Base-by-base conservation (phyloP, 2,797 vertebrate species). In the Muscicapa striata region DNA sequence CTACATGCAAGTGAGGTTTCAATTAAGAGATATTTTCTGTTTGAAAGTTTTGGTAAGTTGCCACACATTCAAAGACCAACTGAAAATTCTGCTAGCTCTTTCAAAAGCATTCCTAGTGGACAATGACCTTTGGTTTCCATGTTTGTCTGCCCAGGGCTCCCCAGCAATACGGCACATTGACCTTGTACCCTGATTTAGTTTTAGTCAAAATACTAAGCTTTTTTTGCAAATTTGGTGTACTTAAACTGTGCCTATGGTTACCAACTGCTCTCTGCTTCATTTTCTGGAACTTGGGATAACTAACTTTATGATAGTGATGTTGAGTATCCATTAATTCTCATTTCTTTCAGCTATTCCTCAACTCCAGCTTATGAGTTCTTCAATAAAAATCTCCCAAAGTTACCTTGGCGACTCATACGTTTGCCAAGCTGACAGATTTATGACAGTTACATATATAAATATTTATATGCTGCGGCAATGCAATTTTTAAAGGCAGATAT, bases 401-500 rank as follows among this genome's bases (percentile, higher is more conserved):
- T 98, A 98, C 96, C 97, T 97, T 97, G 95, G 97, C 87, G 92
- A 97, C 97, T 96, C 96, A 95, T 97, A 97, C 77, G 80, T 97
- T 97, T 97, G 94, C 97, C 97, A 97, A 94, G 93, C 88, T 91
- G 97, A 97, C 97, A 98, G 97, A 98, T 97, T 97, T 97, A 98
- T 97, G 96, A 97, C 97, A 98, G 97, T 97, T 97, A 97, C 97
- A 96, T 97, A 96, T 97, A 97, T 98, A 98, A 98, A 98, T 98
- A 98, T 98, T 98, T 98, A 98, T 98, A 96, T 90, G 93, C 97
- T 98, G 97, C 96, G 46, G 97, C 97, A 98, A 97, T 97, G 96
- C 97, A 96, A 96, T 96, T 97, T 97, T 97, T 96, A 97, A 97
- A 96, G 96, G 91, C 84, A 85, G 90, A 89, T 89, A 90, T 85